phyloP scores from a whole-genome alignment of 1,140 invertebrate species.

The Uloborus diversus region DNA sequence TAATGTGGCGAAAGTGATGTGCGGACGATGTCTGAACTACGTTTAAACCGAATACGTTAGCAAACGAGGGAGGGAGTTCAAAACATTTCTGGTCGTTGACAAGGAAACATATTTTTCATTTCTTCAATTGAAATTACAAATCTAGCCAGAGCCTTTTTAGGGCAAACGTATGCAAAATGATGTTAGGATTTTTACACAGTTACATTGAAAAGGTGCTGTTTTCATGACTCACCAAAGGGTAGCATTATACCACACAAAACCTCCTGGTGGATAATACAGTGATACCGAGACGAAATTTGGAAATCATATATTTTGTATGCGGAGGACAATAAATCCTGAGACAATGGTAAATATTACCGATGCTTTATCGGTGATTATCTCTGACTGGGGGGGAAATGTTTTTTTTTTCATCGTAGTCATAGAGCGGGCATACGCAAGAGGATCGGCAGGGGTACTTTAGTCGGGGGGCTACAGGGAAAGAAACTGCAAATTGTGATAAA shows the following conservation, averaged over 20 bases:
- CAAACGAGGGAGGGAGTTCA: background rate
- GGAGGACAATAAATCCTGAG: conserved; percentile 1
- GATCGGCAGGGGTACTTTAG: too few relatives aligned
- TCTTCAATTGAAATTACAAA: conserved; percentile 8
- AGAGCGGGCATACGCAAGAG: too few relatives aligned
- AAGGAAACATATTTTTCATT: background rate
- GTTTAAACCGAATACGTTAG: background rate
- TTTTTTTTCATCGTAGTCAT: too few relatives aligned
- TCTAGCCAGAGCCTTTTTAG: background rate
- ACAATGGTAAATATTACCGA: background rate
- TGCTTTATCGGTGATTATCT: conserved; percentile 1
- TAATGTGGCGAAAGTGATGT: too few relatives aligned
- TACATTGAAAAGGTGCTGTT: conserved; percentile 7
- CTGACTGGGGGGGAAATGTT: too few relatives aligned
- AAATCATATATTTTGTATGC: conserved; percentile 6
- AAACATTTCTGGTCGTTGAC: conserved; percentile 4
- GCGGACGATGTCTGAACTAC: too few relatives aligned
- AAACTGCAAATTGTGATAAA: too few relatives aligned
- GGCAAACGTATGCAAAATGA: conserved; percentile 1
- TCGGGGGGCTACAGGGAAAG: too few relatives aligned
- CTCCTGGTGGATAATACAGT: conserved; percentile 17
- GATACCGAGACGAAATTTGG: conserved; percentile 13
- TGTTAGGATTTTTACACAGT: background rate
- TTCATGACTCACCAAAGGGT: conserved; percentile 1
- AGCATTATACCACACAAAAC: background rate